phyloP scores from a whole-genome alignment of 2,113 vertebrate genomes.

The Alexandromys fortis region DNA sequence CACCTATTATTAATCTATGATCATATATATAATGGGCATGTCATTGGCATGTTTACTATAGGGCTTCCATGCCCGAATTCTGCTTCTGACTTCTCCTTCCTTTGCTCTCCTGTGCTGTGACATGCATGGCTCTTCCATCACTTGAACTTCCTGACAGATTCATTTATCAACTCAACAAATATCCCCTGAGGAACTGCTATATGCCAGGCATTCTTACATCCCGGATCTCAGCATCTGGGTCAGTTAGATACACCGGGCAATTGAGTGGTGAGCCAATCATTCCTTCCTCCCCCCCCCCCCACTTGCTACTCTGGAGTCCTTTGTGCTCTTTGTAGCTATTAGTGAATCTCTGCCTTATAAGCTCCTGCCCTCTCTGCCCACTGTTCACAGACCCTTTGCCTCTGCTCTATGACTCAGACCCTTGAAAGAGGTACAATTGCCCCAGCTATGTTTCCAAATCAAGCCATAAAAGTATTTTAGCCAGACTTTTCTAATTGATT shows the following conservation, averaged over 20 bases:
- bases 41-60: background rate
- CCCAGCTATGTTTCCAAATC: background rate
- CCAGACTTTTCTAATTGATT: background rate
- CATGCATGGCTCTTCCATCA: background rate
- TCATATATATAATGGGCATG: background rate
- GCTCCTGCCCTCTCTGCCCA: background rate
- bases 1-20: background rate
- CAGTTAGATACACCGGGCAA: background rate
- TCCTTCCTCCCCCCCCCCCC: background rate
- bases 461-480: conserved; percentile 27
- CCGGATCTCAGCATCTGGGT: background rate
- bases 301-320: background rate
- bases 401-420: background rate
- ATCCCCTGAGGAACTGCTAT: background rate
- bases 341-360: background rate
- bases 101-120: background rate
- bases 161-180: conserved; percentile 16
- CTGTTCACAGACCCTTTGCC: background rate
- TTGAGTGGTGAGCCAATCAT: background rate
- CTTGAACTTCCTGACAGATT: background rate
- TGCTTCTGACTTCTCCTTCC: background rate
- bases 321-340: background rate
- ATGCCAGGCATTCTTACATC: background rate
- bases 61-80: background rate
- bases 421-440: background rate